A percentile compares a stretch with the other conserved stretches of the same genome.
Evolutionary conservation across 2,797 vertebrate genomes (phyloP).

Genomic region (Enteromius fasciolatus): DNA sequence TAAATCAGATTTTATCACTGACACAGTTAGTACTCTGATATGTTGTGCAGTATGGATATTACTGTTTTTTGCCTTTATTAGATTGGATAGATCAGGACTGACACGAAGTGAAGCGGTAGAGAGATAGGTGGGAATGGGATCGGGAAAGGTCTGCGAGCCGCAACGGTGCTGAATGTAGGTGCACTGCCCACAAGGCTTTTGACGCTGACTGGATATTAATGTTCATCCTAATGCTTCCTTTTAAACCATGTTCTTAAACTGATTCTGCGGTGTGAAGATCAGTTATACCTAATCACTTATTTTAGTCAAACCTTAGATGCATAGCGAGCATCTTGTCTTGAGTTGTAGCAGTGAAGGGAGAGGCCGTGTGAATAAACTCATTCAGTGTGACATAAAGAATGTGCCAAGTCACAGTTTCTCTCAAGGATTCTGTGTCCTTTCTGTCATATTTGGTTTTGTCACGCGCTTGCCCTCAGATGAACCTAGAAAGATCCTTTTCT

Average conservation of each 20-base stretch:
- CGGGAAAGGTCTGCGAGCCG: no score
- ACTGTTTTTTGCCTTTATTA: background rate
- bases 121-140: no score
- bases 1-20: background rate
- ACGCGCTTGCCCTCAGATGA: conserved; percentile 1
- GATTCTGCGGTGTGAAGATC: background rate
- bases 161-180: no score
- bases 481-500: background rate
- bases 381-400: conserved; percentile 24
- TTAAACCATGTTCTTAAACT: background rate
- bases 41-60: background rate
- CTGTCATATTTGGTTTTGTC: conserved; percentile 28
- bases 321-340: background rate
- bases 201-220: background rate
- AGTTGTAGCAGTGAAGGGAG: background rate
- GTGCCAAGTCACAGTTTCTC: conserved; percentile 35
- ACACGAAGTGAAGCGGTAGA: no score
- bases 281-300: background rate
- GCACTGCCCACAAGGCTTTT: no score
- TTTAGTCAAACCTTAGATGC: background rate
- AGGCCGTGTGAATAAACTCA: conserved; percentile 28
- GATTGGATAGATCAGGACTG: no score
- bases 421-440: background rate
- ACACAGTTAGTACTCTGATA: background rate
- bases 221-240: background rate